Evolutionary conservation across 2,113 vertebrate genomes (phyloP).

Genomic region (Apus apus): DNA sequence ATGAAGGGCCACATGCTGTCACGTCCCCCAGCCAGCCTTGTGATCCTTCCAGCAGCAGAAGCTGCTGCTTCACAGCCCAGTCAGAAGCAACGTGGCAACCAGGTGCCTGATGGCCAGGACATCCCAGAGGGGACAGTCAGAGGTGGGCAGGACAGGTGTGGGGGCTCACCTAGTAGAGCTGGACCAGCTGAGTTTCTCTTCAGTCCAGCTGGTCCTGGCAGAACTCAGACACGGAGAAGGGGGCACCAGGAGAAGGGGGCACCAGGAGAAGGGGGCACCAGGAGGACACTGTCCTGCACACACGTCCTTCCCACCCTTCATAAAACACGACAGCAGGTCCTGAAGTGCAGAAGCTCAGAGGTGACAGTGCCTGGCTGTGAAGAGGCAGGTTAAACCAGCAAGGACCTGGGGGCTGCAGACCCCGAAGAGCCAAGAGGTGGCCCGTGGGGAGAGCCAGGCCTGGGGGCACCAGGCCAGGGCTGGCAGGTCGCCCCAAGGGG

Average conservation of each 20-base stretch:
- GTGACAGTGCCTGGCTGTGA: neutral
- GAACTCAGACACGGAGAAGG: neutral
- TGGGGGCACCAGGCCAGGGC: neutral
- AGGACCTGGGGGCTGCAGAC: neutral
- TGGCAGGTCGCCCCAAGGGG: neutral
- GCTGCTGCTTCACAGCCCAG: neutral
- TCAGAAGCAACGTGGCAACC: neutral
- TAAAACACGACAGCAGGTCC: neutral
- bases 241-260: neutral
- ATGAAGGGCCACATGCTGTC: neutral
- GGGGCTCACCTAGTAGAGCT: neutral
- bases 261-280: neutral
- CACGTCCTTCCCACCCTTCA: fast-evolving
- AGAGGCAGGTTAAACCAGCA: neutral
- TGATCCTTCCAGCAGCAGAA: fast-evolving
- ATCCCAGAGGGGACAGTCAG: neutral
- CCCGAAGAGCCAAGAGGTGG: neutral
- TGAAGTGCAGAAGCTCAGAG: neutral
- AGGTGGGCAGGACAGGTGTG: neutral
- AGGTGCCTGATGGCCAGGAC: neutral
- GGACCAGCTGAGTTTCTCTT: neutral
- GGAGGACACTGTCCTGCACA: neutral
- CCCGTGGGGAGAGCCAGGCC: fast-evolving
- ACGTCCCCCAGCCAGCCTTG: neutral
- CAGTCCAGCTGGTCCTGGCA: neutral